Evolutionary conservation across 2,888 invertebrate species (phyloP), one percentile per base, ranked within the genome.

Genomic region (Drosophila yooni): DNA sequence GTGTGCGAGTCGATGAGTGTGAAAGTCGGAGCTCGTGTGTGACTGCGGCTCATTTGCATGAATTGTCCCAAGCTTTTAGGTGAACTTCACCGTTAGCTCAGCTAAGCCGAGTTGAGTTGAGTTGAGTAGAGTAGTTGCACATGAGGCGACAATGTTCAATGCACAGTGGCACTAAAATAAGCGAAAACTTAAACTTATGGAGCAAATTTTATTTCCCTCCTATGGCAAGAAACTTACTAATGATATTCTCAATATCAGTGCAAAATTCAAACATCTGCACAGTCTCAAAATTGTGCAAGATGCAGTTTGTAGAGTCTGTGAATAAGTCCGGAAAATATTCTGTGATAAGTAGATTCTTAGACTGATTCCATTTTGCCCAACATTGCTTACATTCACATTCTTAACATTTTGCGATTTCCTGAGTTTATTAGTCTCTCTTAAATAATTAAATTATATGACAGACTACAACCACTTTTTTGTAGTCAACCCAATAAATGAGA

Each of bases 21-120:
- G 83, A 69, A 70, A 51, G 70, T 57, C 38, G 25, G 59, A 68
- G 67, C 70, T 61, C 67, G 78, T 78, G 82, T 79, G 64, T 81
- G 83, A 83, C 88, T 90, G 77, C 70, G 80, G 74, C 88, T 86
- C 90, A 86, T 86, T 89, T 89, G 89, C 90, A 87, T 89, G 90
- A 89, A 81, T 86, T 90, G 87, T 89, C 89, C 83, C 87, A 83
- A 70, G 85, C 90, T 90, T 85, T 85, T 82, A 89, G 89, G 69
- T 74, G 74, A 88, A 86, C 77, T 90, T 90, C 76, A 67, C 60
- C 82, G 64, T 65, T 65, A 48, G 73, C 57, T 38, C 62, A 53
- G 70, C 58, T 63, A 46, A 50, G 56, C 38, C 29, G 38, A 46
- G 66, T 53, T 36, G 67, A 63, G 70, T 53, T 68, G 52, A 43